phyloP scores from a whole-genome alignment of 37 sponge, comb jelly and placozoan genomes.

The Crambe crambe region DNA sequence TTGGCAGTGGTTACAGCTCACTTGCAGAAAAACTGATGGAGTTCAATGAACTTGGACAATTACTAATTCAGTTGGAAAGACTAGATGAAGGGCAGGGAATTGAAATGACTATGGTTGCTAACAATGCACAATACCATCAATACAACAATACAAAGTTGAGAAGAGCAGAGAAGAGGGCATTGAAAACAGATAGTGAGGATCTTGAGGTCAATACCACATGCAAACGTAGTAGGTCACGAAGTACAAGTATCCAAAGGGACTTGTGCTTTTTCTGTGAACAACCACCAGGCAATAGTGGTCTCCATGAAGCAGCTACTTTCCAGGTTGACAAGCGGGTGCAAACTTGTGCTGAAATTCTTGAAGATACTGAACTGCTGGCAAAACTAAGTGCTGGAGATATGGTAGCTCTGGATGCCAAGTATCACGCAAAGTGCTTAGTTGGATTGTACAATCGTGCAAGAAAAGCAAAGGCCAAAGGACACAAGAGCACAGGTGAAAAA shows the following conservation, averaged over 20 bases:
- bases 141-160: not conserved
- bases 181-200: not conserved
- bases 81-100: conserved; percentile 32
- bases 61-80: not conserved
- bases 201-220: not conserved
- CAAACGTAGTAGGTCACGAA: too few relatives aligned
- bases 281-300: not conserved
- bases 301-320: conserved; percentile 35
- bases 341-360: conserved; percentile 21
- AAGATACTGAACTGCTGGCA: conserved; percentile 2
- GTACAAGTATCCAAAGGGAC: too few relatives aligned
- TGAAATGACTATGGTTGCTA: conserved; percentile 13
- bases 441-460: conserved; percentile 33
- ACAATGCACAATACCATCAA: not conserved
- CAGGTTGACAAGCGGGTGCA: conserved; percentile 21
- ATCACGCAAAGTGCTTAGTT: conserved; percentile 24
- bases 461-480: conserved; percentile 2
- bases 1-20: not conserved
- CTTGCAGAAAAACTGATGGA: conserved; percentile 6
- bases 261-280: conserved; percentile 1
- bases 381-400: conserved; percentile 16
- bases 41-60: conserved; percentile 20
- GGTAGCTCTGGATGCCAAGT: conserved; percentile 33
- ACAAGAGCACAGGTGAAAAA: conserved; percentile 1
- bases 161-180: not conserved